Conservation (phyloP, 1,140 invertebrate genomes). For the Drosophila carrolli region DNA sequence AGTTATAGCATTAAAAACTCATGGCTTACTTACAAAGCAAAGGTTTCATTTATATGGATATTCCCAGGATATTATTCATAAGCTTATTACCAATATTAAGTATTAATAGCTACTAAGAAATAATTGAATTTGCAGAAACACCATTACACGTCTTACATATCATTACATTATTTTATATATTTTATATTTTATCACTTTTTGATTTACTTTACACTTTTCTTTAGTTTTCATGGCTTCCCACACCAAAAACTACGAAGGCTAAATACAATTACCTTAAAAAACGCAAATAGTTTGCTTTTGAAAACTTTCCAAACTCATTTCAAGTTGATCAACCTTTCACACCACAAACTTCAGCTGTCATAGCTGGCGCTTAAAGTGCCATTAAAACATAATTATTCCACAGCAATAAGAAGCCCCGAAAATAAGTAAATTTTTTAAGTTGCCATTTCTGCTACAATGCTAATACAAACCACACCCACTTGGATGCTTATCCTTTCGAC, state of each 20-base stretch:
- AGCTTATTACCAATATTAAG: too few relatives aligned
- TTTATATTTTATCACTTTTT: too few relatives aligned
- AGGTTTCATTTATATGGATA: too few relatives aligned
- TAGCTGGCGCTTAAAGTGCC: conserved; percentile 54
- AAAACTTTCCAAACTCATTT: conserved; percentile 48
- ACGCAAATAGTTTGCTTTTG: conserved; percentile 6
- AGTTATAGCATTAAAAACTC: background rate
- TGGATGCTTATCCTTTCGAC: conserved; percentile 29
- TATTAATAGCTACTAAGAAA: background rate
- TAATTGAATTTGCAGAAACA: too few relatives aligned
- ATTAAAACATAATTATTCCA: conserved; percentile 66
- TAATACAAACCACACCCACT: conserved; percentile 31
- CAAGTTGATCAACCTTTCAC: conserved; percentile 50
- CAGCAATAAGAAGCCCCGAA: conserved; percentile 51
- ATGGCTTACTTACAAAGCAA: too few relatives aligned
- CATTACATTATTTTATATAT: too few relatives aligned
- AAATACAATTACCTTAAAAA: conserved; percentile 39
- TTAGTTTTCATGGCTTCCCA: background rate
- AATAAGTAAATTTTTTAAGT: conserved; percentile 67
- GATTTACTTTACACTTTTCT: background rate
- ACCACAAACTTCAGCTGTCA: conserved; percentile 23
- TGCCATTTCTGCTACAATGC: conserved; percentile 43
- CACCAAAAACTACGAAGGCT: conserved; percentile 10
- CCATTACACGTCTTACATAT: too few relatives aligned
- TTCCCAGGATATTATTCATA: too few relatives aligned